A percentile compares a stretch with the other conserved stretches of the same genome.
Evolutionary conservation across 2,797 vertebrate genomes (phyloP).

Genomic region (Xiphorhynchus erythropygius): DNA sequence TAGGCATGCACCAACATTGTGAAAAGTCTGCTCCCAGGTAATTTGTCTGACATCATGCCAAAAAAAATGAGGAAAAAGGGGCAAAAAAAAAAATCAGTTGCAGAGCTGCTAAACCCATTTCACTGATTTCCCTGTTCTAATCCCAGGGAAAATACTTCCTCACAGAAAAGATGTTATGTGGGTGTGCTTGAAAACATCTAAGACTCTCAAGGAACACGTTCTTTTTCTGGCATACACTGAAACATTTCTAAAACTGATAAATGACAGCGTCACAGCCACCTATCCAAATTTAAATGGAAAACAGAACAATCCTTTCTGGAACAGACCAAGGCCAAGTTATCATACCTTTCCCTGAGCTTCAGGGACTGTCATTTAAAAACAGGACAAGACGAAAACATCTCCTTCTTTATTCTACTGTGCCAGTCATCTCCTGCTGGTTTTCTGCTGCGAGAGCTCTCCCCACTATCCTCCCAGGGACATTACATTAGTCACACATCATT

Average conservation of each 20-base stretch:
- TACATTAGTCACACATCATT: not conserved
- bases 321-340: not conserved
- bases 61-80: not conserved
- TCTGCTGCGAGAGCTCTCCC: not conserved
- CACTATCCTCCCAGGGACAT: not conserved
- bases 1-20: not conserved
- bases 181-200: slow-evolving; percentile 60
- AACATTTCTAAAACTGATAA: slow-evolving; percentile 29
- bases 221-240: not conserved
- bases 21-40: not conserved
- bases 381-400: not conserved
- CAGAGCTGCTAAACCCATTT: not conserved
- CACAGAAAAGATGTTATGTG: slow-evolving; percentile 48
- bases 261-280: slow-evolving; percentile 27
- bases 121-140: not conserved
- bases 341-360: not conserved
- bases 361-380: not conserved
- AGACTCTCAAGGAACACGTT: slow-evolving; percentile 54
- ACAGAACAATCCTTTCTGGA: slow-evolving; percentile 5
- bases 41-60: not conserved
- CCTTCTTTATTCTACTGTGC: not conserved
- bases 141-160: slow-evolving; percentile 54
- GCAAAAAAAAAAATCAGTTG: not conserved
- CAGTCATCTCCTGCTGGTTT: not conserved
- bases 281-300: slow-evolving; percentile 36